Conservation (phyloP, 2,113 vertebrate species). For the Panthera tigris region DNA sequence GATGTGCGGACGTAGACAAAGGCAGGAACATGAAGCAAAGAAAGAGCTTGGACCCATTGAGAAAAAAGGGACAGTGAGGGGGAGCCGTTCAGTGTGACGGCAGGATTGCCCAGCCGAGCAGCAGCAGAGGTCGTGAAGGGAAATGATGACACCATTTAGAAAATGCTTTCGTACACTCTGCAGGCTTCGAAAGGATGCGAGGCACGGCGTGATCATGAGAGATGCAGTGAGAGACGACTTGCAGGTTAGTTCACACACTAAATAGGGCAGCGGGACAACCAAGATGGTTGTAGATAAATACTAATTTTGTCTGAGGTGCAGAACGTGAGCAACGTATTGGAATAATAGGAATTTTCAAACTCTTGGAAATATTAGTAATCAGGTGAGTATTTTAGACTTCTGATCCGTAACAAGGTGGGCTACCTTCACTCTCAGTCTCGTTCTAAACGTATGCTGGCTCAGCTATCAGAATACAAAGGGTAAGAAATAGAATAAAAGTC, state of each 20-base stretch:
- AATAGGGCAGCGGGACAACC: neutral
- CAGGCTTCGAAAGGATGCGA: neutral
- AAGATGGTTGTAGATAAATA: constrained; percentile 21
- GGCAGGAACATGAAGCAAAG: neutral
- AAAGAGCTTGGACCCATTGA: neutral
- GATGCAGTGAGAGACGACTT: neutral
- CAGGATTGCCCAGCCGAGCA: neutral
- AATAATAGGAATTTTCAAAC: constrained; percentile 29
- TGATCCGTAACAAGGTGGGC: neutral
- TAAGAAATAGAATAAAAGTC: neutral
- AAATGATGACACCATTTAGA: neutral
- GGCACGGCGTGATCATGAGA: neutral
- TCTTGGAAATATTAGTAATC: constrained; percentile 6
- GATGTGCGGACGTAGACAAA: neutral
- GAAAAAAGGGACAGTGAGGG: neutral
- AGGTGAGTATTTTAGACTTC: neutral
- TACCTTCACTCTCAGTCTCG: neutral
- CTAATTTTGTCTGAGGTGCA: constrained; percentile 15
- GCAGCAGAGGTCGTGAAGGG: neutral
- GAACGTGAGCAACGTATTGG: neutral
- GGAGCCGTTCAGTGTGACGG: neutral
- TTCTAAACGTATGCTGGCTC: neutral
- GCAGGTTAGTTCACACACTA: constrained; percentile 36
- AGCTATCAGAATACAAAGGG: neutral
- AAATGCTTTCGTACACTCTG: neutral